Evolutionary conservation across 2,113 vertebrate genomes (phyloP), one percentile per base, ranked within the genome.

Genomic region (Macheiramphus alcinus): DNA sequence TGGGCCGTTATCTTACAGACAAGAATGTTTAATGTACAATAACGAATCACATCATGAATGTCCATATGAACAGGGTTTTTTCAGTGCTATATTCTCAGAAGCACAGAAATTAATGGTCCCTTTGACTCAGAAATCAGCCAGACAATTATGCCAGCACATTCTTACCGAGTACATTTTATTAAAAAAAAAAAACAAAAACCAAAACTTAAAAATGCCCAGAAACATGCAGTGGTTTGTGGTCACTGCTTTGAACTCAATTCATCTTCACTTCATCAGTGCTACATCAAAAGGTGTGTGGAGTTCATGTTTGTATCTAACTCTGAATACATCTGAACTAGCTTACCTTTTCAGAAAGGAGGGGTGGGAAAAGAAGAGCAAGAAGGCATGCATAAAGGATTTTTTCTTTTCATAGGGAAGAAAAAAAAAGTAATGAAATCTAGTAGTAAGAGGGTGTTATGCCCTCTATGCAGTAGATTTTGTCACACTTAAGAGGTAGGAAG

Each of bases 391-490:
- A 97, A 98, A 98, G 84, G 80, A 91, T 95, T 97, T 96, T 95
- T 96, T 65, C 73, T 94, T 97, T 97, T 78, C 92, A 95, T 90
- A 93, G 86, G 8, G 89, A 89, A 3, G 2, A 91, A 94, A 92
- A 36, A 93, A 92, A 94, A 94, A 96, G 94, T 97, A 98, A 97
- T 94, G 82, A 97, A 96, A 98, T 96, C 96, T 96, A 81, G 68
- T 94, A 97, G 95, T 95, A 98, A 97, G n/a, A 40, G 55, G 16
- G 65, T 96, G 91, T 96, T 95, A 90, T 61, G 81, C 88, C 95
- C 95, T 96, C 95, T 97, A 80, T 93, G 93, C 96, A 97, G 96
- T 97, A 96, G 87, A 97, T 97, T 98, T 96, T 59, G 86, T 96
- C 96, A 94, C 42, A 43, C 86, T 96, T 91, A 67, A 90, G 38